These are phyloP conservation scores for Petromus typicus DNA, from an alignment of 2,113 vertebrate species.

Conservation along the genomic window DNA sequence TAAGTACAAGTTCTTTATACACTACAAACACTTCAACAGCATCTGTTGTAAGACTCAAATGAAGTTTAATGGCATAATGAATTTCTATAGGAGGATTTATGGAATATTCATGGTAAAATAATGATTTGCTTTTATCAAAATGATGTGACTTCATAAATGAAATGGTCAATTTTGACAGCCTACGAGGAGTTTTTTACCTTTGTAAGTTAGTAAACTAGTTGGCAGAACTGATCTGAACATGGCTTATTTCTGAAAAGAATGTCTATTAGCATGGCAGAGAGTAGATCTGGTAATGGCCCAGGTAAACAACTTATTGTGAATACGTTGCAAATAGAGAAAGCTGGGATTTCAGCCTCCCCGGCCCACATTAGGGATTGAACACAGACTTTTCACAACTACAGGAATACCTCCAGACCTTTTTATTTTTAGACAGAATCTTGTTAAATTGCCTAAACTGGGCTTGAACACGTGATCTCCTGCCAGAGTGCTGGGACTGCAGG, in stretches of 20 bases:
- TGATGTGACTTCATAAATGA: slow-evolving; percentile 41
- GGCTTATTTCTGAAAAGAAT: background rate
- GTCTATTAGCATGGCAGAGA: slow-evolving; percentile 11
- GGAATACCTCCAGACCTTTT: background rate
- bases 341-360: background rate
- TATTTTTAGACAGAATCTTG: background rate
- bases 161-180: slow-evolving; percentile 17
- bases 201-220: background rate
- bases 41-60: background rate
- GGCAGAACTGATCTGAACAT: background rate
- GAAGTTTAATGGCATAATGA: background rate
- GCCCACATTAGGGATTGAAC: background rate
- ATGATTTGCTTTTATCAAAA: slow-evolving; percentile 48
- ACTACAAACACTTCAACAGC: background rate
- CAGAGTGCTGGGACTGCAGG: background rate
- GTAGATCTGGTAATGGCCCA: background rate
- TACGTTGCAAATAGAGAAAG: background rate
- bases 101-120: background rate
- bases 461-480: background rate
- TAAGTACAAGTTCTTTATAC: background rate
- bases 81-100: background rate
- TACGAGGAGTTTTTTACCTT: background rate
- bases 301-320: background rate
- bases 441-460: background rate
- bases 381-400: background rate